Percentiles rank a stretch among this genome's conserved stretches.
Evolutionary conservation across 2,888 invertebrate species (phyloP).

Genomic region (Baccha elongata): DNA sequence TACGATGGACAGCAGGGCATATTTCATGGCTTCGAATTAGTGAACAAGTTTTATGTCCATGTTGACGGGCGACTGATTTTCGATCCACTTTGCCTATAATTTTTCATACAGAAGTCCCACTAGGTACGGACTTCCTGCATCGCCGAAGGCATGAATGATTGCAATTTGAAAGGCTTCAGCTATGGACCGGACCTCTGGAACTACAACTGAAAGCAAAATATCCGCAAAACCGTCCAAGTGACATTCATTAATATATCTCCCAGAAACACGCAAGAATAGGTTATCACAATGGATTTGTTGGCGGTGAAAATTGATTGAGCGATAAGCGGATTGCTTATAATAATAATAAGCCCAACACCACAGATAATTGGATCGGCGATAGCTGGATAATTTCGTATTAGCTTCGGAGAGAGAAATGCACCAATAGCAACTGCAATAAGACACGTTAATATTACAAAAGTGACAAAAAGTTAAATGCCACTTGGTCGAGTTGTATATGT

Average conservation of each 20-base stretch:
- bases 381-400: constrained; percentile 23
- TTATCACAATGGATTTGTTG: constrained; percentile 14
- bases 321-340: constrained; percentile 32
- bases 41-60: background rate
- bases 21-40: constrained; percentile 40
- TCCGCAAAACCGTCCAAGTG: constrained; percentile 50
- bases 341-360: constrained; percentile 10
- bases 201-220: constrained; percentile 49
- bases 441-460: constrained; percentile 28
- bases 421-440: constrained; percentile 58
- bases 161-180: constrained; percentile 60
- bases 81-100: constrained; percentile 7
- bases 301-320: constrained; percentile 9
- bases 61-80: background rate
- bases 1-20: constrained; percentile 25
- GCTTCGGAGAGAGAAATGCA: constrained; percentile 6
- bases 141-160: constrained; percentile 51
- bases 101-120: constrained; percentile 50
- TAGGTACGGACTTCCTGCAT: constrained; percentile 62
- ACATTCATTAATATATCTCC: constrained; percentile 37
- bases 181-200: constrained; percentile 42
- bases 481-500: background rate
- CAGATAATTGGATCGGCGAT: constrained; percentile 59
- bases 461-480: constrained; percentile 9
- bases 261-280: constrained; percentile 11